Base-by-base conservation (phyloP, 2,888 invertebrate genomes). In the Diadegma fenestrale region DNA sequence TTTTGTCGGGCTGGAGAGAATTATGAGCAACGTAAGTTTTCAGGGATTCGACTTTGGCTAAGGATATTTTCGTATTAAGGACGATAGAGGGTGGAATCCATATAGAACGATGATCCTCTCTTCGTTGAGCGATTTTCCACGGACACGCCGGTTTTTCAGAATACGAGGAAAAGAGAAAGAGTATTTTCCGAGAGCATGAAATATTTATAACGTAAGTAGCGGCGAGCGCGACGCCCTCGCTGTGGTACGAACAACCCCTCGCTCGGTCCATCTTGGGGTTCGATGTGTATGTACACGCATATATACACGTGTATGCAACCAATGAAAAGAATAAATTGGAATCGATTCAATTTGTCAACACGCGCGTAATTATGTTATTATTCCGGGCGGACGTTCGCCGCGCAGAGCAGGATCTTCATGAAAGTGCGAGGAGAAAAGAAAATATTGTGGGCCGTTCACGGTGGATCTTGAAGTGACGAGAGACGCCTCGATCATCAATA, bases 301-400 rank as follows among this genome's bases (percentile, higher is more conserved):
- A 54, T 41, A 26, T 19, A 58, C 48, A 37, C 26, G 22, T 14
- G 4, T 48, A 64, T 72, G 17, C 14, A 68, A 80, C 64, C 86
- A 84, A 87, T 93, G 92, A 93, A 93, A 93, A 93, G 94, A 94
- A 93, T 93, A 93, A 89, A 92, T 92, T 92, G 90, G 90, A 89
- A 92, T 91, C 91, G 91, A 93, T 93, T 93, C 93, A 93, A 93
- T 93, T 94, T 93, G 93, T 93, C 93, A 92, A 93, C 92, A 91
- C 87, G 90, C 88, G 88, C 91, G 91, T 94, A 93, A 93, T 94
- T 93, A 93, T 90, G 90, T 92, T 93, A 92, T 93, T 93, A 93
- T 93, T 87, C 91, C 88, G 86, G 81, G 87, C 84, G 85, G 86
- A 85, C 82, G 80, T 86, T 86, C 71, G 86, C 19, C 5, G 58